Evolutionary conservation across 2,888 invertebrate species (phyloP).

Genomic region (Mechanitis messenoides): DNA sequence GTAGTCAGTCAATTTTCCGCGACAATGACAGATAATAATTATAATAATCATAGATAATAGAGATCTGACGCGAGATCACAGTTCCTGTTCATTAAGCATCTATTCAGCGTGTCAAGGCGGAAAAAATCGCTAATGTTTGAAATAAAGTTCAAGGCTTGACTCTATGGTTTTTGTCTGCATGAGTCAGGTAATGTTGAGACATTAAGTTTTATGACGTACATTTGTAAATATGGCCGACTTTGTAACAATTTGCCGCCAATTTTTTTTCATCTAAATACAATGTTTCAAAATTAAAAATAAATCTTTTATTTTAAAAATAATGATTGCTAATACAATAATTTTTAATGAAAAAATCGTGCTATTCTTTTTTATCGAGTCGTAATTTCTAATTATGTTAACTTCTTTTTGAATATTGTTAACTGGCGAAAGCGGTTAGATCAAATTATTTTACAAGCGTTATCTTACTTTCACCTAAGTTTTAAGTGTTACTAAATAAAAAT

Average conservation of each 20-base stretch:
- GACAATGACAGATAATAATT: constrained; percentile 2
- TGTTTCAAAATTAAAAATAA: too few species aligned
- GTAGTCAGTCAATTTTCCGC: neutral
- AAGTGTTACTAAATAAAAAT: neutral
- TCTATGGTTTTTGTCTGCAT: constrained; percentile 19
- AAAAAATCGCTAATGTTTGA: constrained; percentile 28
- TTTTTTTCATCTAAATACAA: neutral
- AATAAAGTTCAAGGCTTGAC: constrained; percentile 24
- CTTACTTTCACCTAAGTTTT: constrained; percentile 7
- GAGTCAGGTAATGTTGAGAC: constrained; percentile 27
- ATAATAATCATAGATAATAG: constrained; percentile 2
- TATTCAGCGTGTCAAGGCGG: constrained; percentile 18
- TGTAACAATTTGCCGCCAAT: constrained; percentile 7
- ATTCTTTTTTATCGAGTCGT: neutral
- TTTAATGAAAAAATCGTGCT: neutral
- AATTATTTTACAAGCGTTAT: constrained; percentile 6
- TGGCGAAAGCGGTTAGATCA: constrained; percentile 10
- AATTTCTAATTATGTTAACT: neutral
- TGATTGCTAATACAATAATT: neutral
- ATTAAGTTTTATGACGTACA: constrained; percentile 24
- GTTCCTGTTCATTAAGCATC: constrained; percentile 17
- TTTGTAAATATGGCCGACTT: constrained; percentile 14
- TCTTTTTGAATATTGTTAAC: neutral
- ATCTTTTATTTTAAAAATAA: too few species aligned
- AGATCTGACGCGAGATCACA: constrained; percentile 2